Evolutionary conservation across 2,888 invertebrate genomes (phyloP).

Genomic region (Sipha maydis): DNA sequence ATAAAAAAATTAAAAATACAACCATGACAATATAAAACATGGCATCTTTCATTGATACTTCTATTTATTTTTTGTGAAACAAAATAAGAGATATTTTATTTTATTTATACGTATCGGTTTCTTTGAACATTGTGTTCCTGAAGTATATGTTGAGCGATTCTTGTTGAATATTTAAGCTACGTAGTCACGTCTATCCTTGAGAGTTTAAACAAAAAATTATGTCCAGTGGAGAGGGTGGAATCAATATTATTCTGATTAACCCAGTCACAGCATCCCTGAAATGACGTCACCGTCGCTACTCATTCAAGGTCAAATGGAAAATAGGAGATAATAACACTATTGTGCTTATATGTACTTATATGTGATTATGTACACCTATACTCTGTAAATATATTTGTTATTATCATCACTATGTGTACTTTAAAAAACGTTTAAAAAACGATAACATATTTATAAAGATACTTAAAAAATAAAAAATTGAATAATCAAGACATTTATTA

Average conservation of each 20-base stretch:
- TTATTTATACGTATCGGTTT: background rate
- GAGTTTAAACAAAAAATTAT: background rate
- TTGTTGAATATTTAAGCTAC: background rate
- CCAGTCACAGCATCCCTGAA: slow-evolving; percentile 57
- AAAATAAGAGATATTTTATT: background rate
- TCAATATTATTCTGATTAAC: slow-evolving; percentile 54
- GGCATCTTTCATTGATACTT: background rate
- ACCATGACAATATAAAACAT: slow-evolving; percentile 22
- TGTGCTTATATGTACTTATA: background rate
- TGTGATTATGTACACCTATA: no score
- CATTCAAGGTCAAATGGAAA: slow-evolving; percentile 42
- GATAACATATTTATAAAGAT: no score
- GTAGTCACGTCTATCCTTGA: background rate
- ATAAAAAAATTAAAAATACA: slow-evolving; percentile 12
- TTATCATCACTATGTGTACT: no score
- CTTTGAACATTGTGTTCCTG: background rate
- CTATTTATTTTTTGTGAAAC: slow-evolving; percentile 35
- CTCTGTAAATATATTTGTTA: no score
- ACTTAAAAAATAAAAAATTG: no score
- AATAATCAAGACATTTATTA: background rate
- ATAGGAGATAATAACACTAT: background rate
- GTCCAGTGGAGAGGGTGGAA: slow-evolving; percentile 41
- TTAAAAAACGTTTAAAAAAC: no score
- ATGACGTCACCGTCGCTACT: slow-evolving; percentile 37
- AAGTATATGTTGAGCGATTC: background rate